Percentiles rank a stretch among this genome's conserved stretches.
These are phyloP conservation scores for Mystacornis crossleyi DNA, from an alignment of 2,113 vertebrate genomes.

Conservation along the genomic window DNA sequence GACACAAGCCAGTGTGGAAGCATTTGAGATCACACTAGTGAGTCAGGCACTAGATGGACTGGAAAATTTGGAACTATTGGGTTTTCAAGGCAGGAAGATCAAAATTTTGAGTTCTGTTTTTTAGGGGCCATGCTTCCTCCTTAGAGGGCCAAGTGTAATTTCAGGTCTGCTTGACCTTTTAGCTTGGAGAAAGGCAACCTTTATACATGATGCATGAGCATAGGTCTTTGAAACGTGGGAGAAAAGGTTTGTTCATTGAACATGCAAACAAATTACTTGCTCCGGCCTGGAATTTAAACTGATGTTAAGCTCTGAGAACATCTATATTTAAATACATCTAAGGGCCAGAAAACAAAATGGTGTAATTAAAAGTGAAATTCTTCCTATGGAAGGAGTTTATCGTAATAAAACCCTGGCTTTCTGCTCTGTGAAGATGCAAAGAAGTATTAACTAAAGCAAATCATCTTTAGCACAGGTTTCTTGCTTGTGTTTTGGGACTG, in stretches of 20 bases:
- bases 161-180: conserved; percentile 56
- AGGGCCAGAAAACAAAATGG: conserved; percentile 67
- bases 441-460: neutral
- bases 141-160: neutral
- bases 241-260: conserved; percentile 71
- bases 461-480: neutral
- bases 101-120: neutral
- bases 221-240: conserved; percentile 60
- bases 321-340: conserved; percentile 74
- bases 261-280: conserved; percentile 73
- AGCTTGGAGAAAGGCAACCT: conserved; percentile 50
- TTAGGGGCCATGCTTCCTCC: neutral
- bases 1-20: neutral
- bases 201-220: conserved; percentile 70
- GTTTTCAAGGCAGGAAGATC: conserved; percentile 21
- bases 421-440: conserved; percentile 1
- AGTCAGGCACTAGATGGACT: neutral
- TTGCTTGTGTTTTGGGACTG: neutral
- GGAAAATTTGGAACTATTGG: neutral
- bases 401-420: neutral
- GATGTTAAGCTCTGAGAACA: conserved; percentile 66
- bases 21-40: neutral
- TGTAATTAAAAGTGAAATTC: conserved; percentile 70
- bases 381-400: conserved; percentile 57
- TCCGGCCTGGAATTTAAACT: conserved; percentile 66